A percentile compares a stretch with the other conserved stretches of the same genome.
These are phyloP conservation scores for Hyalella azteca DNA, from an alignment of 2,888 invertebrate species.

Conservation along the genomic window DNA sequence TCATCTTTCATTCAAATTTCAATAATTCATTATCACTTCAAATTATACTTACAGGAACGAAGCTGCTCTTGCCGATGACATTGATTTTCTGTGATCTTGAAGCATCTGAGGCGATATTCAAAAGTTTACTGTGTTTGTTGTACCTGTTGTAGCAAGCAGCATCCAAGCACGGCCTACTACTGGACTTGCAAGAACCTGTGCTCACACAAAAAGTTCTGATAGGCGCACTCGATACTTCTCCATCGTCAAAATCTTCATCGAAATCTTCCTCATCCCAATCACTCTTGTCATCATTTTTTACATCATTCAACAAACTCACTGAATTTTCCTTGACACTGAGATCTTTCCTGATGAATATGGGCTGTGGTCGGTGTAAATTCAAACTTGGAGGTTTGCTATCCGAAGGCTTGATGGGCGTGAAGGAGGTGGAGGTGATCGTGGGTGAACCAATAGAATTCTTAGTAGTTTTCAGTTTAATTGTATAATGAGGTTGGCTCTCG, in stretches of 20 bases:
- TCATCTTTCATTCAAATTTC: too few species aligned
- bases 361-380: constrained; percentile 5
- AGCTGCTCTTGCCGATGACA: constrained; percentile 37
- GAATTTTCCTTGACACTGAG: constrained; percentile 4
- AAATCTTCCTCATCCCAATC: constrained; percentile 20
- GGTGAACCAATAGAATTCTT: background rate
- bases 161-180: constrained; percentile 8
- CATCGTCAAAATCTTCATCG: constrained; percentile 7
- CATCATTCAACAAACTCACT: background rate
- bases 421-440: background rate
- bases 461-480: background rate
- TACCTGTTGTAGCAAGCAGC: constrained; percentile 2
- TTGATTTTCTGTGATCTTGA: constrained; percentile 27
- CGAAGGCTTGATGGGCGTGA: background rate
- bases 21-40: too few species aligned
- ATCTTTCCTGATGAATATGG: constrained; percentile 29
- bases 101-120: background rate
- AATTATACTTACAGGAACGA: constrained; percentile 39
- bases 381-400: constrained; percentile 22
- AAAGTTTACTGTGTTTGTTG: background rate
- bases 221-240: background rate
- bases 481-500: background rate
- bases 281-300: constrained; percentile 7
- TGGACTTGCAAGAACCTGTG: constrained; percentile 1
- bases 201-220: constrained; percentile 31